A percentile compares a stretch with the other conserved stretches of the same genome.
Conservation (phyloP, 2,113 vertebrate genomes). For the Poicephalus gulielmi region DNA sequence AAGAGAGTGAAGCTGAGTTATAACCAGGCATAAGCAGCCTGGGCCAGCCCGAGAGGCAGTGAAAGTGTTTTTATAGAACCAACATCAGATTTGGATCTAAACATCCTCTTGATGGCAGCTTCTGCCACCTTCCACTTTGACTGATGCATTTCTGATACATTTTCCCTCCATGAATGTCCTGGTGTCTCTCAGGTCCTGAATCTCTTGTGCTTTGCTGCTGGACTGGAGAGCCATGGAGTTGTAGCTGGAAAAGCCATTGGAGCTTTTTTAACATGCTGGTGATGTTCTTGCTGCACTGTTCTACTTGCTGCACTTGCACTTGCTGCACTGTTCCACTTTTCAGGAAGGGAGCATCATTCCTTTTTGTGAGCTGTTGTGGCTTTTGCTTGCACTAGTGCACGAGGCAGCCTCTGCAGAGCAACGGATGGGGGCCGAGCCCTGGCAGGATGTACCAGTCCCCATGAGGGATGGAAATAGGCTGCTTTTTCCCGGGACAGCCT, state of each 20-base stretch:
- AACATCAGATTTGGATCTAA: neutral
- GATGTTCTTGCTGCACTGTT: neutral
- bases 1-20: accelerated
- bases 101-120: neutral
- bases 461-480: accelerated
- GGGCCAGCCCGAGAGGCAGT: neutral
- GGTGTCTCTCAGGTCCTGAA: neutral
- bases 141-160: neutral
- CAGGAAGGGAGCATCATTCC: neutral
- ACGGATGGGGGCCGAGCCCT: neutral
- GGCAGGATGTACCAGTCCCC: neutral
- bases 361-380: neutral
- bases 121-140: neutral
- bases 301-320: neutral
- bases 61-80: neutral
- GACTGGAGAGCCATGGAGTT: neutral
- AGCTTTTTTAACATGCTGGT: neutral
- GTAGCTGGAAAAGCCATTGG: neutral
- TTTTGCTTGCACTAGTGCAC: neutral
- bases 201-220: accelerated
- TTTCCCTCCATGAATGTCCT: neutral
- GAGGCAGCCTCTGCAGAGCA: neutral
- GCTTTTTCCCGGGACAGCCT: neutral
- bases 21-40: neutral
- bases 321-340: neutral